phyloP scores from a whole-genome alignment of 2,797 vertebrate species.

The Bufotes viridis region DNA sequence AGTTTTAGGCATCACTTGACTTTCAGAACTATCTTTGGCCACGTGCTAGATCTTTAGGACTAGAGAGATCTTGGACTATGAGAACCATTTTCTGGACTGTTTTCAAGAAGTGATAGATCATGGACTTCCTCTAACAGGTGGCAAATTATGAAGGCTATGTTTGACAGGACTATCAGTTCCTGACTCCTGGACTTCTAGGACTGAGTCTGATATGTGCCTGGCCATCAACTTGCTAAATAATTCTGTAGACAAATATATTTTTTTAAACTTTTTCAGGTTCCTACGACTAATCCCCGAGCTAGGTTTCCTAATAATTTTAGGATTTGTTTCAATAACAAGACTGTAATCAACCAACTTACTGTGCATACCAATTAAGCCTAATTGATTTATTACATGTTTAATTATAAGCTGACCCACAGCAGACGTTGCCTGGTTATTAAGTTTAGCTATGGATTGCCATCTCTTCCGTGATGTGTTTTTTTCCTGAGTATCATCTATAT shows the following conservation, averaged over 20 bases:
- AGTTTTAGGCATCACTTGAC: neutral
- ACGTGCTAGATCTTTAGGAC: neutral
- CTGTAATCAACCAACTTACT: constrained; percentile 1
- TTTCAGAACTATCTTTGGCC: neutral
- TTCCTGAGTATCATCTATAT: neutral
- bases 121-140: neutral
- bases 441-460: neutral
- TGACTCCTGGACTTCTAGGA: too few species aligned
- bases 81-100: neutral
- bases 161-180: neutral
- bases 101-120: neutral
- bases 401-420: constrained; percentile 27
- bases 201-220: neutral
- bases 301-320: constrained; percentile 7
- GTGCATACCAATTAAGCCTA: constrained; percentile 37
- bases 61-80: neutral
- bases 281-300: neutral
- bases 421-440: neutral
- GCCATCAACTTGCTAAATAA: neutral
- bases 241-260: neutral
- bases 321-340: constrained; percentile 41
- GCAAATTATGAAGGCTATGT: neutral
- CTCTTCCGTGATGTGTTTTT: neutral
- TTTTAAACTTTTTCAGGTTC: neutral
- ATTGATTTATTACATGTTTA: constrained; percentile 35